Evolutionary conservation across 2,888 invertebrate species (phyloP).

Genomic region (Philereme vetulata): DNA sequence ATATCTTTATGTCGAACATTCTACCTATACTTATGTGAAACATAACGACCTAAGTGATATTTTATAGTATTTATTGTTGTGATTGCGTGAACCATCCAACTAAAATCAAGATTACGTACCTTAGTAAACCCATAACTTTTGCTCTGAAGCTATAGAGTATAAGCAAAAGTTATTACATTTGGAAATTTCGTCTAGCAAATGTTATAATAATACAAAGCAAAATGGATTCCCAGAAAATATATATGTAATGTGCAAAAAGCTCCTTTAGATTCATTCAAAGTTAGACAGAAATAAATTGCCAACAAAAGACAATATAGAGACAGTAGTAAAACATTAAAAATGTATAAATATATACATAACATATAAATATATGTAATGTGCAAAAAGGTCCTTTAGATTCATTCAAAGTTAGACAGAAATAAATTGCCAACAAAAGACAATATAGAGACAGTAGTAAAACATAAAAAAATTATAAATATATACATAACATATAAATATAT

Average conservation of each 20-base stretch:
- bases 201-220: background rate
- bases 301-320: no score
- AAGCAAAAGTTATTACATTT: background rate
- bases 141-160: no score
- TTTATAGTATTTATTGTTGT: conserved; percentile 5
- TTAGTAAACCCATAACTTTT: background rate
- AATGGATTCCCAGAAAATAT: background rate
- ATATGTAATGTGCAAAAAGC: background rate
- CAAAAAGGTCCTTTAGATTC: no score
- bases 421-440: no score
- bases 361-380: conserved; percentile 5
- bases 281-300: no score
- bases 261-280: no score
- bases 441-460: no score
- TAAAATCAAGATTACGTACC: background rate
- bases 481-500: conserved; percentile 8
- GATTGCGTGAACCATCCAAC: background rate
- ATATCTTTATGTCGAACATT: conserved; percentile 23
- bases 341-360: no score
- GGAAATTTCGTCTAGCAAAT: background rate
- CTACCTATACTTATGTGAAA: conserved; percentile 14
- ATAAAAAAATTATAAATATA: no score
- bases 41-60: conserved; percentile 12
- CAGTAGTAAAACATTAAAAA: no score
- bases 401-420: no score